phyloP scores from a whole-genome alignment of 2,113 vertebrate species.

The Cichladusa arquata region DNA sequence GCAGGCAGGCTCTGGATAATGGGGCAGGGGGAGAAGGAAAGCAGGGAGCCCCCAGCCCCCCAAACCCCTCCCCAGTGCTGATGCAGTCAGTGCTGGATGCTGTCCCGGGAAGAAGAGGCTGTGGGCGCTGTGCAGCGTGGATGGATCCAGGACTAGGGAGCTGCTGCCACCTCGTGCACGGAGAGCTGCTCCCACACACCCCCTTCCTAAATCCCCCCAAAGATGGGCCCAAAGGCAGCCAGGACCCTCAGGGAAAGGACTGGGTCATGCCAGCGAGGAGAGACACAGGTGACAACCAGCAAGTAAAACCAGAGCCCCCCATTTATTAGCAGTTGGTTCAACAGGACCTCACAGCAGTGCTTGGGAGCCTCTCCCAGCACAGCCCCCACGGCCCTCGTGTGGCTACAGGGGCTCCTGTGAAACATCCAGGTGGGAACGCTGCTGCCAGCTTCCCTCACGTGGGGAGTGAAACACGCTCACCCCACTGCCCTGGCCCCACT shows the following conservation, averaged over 20 bases:
- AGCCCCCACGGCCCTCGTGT: not conserved
- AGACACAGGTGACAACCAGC: not conserved
- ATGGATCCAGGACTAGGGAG: not conserved
- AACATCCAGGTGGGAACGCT: not conserved
- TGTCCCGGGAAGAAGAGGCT: not conserved
- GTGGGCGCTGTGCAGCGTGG: rapidly evolving
- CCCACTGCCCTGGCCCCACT: not conserved
- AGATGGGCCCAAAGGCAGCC: not conserved
- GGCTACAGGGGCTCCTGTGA: constrained; percentile 44
- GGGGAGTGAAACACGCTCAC: not conserved
- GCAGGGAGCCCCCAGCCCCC: rapidly evolving
- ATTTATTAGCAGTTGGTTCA: constrained; percentile 78
- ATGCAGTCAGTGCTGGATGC: not conserved
- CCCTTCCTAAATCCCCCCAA: not conserved
- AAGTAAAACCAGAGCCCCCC: constrained; percentile 72
- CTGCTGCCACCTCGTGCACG: constrained; percentile 53
- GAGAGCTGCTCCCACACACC: not conserved
- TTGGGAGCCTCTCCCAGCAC: constrained; percentile 15
- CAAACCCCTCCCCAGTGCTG: not conserved
- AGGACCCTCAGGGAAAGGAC: rapidly evolving
- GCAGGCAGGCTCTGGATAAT: not conserved
- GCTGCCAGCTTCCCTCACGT: rapidly evolving
- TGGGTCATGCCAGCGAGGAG: not conserved
- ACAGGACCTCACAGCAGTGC: constrained; percentile 53
- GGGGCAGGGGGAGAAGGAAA: not conserved